Percentiles rank a stretch among this genome's conserved stretches.
phyloP scores from a whole-genome alignment of 2,888 invertebrate species.

The Napeogenes inachia region DNA sequence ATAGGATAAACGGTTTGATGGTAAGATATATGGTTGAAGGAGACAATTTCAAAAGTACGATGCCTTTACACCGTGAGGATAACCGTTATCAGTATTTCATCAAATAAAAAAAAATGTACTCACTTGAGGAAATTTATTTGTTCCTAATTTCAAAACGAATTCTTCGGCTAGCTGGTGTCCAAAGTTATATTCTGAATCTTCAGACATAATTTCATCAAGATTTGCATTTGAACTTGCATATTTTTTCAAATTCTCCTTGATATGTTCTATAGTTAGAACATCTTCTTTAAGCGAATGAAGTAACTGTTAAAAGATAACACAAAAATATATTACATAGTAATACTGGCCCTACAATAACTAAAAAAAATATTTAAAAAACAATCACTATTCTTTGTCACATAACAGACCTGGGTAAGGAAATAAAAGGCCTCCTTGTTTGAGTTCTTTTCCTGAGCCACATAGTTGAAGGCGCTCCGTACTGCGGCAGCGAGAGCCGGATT shows the following conservation, averaged over 20 bases:
- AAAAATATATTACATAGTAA: slow-evolving; percentile 1
- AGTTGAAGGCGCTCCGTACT: slow-evolving; percentile 92
- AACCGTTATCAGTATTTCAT: background rate
- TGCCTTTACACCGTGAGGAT: too few relatives aligned
- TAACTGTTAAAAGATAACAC: slow-evolving; percentile 42
- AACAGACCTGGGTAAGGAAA: slow-evolving; percentile 87
- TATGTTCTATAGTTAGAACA: slow-evolving; percentile 79
- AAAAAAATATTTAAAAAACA: background rate
- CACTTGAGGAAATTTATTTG: slow-evolving; percentile 82
- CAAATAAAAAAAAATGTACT: slow-evolving; percentile 10
- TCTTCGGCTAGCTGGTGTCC: slow-evolving; percentile 88
- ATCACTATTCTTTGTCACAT: slow-evolving; percentile 4
- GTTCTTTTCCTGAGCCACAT: slow-evolving; percentile 86
- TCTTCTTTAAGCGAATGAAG: slow-evolving; percentile 50
- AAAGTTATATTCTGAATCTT: slow-evolving; percentile 94
- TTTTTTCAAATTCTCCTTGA: slow-evolving; percentile 83
- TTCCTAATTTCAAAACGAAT: slow-evolving; percentile 87
- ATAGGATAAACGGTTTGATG: too few relatives aligned
- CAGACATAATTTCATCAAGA: slow-evolving; percentile 87
- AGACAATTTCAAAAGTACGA: too few relatives aligned
- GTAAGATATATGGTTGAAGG: too few relatives aligned
- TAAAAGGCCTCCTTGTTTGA: slow-evolving; percentile 85
- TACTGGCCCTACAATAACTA: background rate
- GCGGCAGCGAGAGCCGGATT: slow-evolving; percentile 88
- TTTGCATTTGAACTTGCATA: slow-evolving; percentile 69